Conservation (phyloP, 2,888 invertebrate species). For the Patella pellucida region DNA sequence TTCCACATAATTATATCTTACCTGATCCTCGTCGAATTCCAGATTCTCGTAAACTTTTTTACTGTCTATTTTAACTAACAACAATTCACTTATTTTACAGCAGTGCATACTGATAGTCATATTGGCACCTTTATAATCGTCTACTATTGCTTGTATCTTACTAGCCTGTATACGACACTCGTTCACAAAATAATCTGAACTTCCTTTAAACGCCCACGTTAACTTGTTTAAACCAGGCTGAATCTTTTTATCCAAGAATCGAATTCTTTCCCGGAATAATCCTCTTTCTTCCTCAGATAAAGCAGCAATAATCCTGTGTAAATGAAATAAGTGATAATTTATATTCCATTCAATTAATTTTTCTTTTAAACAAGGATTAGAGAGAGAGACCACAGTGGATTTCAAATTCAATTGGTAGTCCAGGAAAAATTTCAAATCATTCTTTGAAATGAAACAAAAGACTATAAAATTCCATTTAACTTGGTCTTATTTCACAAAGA, state of each 20-base stretch:
- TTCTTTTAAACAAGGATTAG: too few species aligned
- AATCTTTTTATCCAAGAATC: conserved; percentile 73
- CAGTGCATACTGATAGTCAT: conserved; percentile 66
- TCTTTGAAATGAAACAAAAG: too few species aligned
- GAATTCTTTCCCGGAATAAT: conserved; percentile 83
- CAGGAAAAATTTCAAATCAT: too few species aligned
- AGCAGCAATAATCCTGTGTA: conserved; percentile 78
- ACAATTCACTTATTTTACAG: conserved; percentile 68
- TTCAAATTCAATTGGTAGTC: too few species aligned
- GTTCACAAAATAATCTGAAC: conserved; percentile 69
- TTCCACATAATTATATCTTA: conserved; percentile 11
- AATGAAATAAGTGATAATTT: too few species aligned
- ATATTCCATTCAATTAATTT: too few species aligned
- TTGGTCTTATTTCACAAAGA: too few species aligned
- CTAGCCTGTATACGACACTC: conserved; percentile 69
- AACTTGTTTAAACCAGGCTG: conserved; percentile 71
- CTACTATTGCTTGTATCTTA: conserved; percentile 79
- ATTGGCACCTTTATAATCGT: conserved; percentile 87
- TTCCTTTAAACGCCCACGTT: conserved; percentile 70
- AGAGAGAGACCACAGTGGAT: too few species aligned
- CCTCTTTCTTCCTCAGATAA: conserved; percentile 83
- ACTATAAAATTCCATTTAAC: too few species aligned
- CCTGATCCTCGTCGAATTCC: conserved; percentile 70
- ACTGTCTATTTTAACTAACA: conserved; percentile 69
- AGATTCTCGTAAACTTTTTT: conserved; percentile 70